Base-by-base conservation (phyloP, 2,797 vertebrate species). In the Lerista edwardsae region DNA sequence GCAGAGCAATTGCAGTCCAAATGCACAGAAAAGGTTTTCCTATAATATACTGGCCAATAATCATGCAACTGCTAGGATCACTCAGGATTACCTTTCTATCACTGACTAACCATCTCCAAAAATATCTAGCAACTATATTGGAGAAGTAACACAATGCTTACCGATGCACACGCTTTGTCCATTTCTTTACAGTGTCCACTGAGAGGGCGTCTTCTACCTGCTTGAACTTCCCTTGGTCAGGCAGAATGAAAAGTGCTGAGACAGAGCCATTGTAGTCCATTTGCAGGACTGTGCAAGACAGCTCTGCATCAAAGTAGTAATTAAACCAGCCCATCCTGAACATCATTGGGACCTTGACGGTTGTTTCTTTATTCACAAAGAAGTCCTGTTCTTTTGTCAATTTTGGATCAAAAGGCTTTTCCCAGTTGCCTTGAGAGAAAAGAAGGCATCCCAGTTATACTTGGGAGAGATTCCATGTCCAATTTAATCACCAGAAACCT, bases 271-370 rank as follows among this genome's bases (percentile, higher is more conserved):
- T 94, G 92, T 99, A 99, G 10, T 97, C 96, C 93, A 99, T 91
- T 89, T 91, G 39, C 90, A 99, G 83, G 85, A 98, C 91, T 0
- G 92, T 95, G 88, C 96, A 96, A 80, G 95, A 89, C 83, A 98
- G 96, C 0, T 89, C 91, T 0, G 1, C 0, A 25, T 98, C 98
- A 2, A 96, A 85, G 73, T 96, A 96, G 90, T 95, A 90, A 34
- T 97, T 87, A 0, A 95, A 98, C 76, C 89, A 97, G 17, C 97
- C 97, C 0, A 1, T 89, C 84, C 95, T 96, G 51, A 34, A 87
- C 98, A 99, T 99, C 98, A 99, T 99, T 93, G 98, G 97, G 78
- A 99, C 97, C 86, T 95, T 88, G 80, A 99, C 97, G 0, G 86
- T 97, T 68, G 96, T 98, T 80, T 89, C 83, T 41, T 93, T 84